Base-by-base conservation (phyloP, 2,888 invertebrate species). In the Acleris laterana region DNA sequence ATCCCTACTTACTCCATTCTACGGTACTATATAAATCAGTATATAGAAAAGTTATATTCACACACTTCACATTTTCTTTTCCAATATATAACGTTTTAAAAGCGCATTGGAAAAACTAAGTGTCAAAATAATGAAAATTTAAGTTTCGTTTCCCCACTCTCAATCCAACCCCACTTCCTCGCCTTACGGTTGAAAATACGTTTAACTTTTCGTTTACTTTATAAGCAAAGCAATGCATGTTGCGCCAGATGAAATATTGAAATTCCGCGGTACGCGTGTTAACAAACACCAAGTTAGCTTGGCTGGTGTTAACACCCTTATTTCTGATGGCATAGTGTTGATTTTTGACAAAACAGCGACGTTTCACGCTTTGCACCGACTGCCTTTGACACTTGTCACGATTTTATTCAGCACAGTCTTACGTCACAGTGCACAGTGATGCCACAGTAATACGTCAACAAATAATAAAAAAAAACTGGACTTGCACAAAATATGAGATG, bases 341-440 rank as follows among this genome's bases (percentile, higher is more conserved):
- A 69, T 69, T 76, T 76, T 81, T 46, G 28, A 38, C 2, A 17
- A 20, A 44, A 19, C 19, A 49, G 16, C 19, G 25, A 44, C 17
- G 13, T 58, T 48, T 3, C 13, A 22, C 2, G 13, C 17, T n/a
- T 77, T 72, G 75, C 74, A 76, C 69, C 71, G 74, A 73, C 80
- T 85, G 84, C 72, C 69, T 79, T 76, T 84, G 84, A 83, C 85
- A 84, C 79, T 82, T 84, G 85, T 82, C 83, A 77, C 73, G 74
- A 77, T 77, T 80, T 81, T 81, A 78, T 79, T 80, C 79, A 77
- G 75, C 73, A 76, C 77, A 44, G 44, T 61, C 50, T 51, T 51
- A 51, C 16, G 32, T 7, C 28, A 20, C 49, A 49, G 58, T 49
- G 19, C 13, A 49, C 49, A 32, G 48, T 16, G 7, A 4, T 20